phyloP scores from a whole-genome alignment of 2,113 vertebrate genomes.

The Hydrochoerus hydrochaeris region DNA sequence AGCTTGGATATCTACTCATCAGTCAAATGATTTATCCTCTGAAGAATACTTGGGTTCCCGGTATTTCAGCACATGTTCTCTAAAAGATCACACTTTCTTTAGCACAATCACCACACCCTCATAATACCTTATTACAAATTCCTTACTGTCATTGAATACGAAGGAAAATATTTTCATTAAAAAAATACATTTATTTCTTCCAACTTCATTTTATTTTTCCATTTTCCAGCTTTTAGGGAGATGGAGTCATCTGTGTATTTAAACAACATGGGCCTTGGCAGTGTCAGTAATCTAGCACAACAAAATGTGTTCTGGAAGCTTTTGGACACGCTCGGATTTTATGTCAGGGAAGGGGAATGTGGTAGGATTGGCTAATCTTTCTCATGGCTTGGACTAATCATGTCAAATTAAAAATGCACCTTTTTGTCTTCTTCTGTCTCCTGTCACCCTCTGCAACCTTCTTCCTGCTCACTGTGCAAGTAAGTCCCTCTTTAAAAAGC shows the following conservation, averaged over 20 bases:
- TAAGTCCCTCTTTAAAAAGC: not conserved
- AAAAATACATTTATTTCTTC: not conserved
- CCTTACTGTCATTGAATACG: not conserved
- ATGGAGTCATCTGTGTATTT: not conserved
- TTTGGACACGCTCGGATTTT: constrained; percentile 28
- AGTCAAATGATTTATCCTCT: not conserved
- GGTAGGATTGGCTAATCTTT: constrained; percentile 57
- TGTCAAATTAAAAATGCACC: not conserved
- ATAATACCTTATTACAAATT: not conserved
- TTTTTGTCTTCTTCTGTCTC: not conserved
- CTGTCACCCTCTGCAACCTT: not conserved
- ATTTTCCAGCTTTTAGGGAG: not conserved
- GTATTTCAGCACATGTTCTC: not conserved
- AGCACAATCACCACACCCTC: not conserved
- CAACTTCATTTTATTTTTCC: not conserved
- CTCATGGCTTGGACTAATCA: not conserved
- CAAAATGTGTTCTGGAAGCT: constrained; percentile 40
- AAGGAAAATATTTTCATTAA: not conserved
- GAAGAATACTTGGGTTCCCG: not conserved
- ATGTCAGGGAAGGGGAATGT: not conserved
- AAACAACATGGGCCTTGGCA: not conserved
- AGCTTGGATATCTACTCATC: not conserved
- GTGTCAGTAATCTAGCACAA: not conserved
- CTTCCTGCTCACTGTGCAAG: not conserved
- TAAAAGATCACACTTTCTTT: not conserved